Evolutionary conservation across 1,140 invertebrate species (phyloP).

Genomic region (Drosophila nigromelanica): DNA sequence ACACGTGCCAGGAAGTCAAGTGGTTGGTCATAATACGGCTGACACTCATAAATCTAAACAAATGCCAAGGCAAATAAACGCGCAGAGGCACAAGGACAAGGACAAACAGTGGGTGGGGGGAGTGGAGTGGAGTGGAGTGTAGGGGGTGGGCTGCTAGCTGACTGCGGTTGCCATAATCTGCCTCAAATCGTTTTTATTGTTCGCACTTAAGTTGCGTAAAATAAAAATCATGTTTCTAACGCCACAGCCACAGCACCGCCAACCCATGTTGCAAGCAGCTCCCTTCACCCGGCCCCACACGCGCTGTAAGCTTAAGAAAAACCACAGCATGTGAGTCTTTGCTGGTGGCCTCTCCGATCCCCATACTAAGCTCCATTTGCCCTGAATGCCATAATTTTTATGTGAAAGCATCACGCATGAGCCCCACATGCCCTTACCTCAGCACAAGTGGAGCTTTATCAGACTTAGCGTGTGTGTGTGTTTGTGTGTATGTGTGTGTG

Average conservation of each 20-base stretch:
- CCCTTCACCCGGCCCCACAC: background rate
- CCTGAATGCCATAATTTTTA: slow-evolving; percentile 81
- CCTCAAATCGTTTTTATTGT: slow-evolving; percentile 83
- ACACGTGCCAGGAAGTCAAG: slow-evolving; percentile 83
- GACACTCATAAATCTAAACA: slow-evolving; percentile 81
- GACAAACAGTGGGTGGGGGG: background rate
- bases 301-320: slow-evolving; percentile 27
- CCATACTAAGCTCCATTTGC: slow-evolving; percentile 74
- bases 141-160: background rate
- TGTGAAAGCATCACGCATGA: slow-evolving; percentile 81
- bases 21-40: slow-evolving; percentile 81
- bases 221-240: slow-evolving; percentile 83
- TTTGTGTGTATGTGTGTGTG: slow-evolving; percentile 28
- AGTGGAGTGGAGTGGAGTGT: background rate
- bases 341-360: slow-evolving; percentile 30
- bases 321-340: slow-evolving; percentile 52
- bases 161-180: slow-evolving; percentile 68
- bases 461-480: slow-evolving; percentile 56
- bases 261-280: background rate
- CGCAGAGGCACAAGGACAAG: background rate
- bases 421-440: slow-evolving; percentile 8
- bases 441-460: slow-evolving; percentile 49
- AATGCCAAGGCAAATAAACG: slow-evolving; percentile 66
- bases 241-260: slow-evolving; percentile 45
- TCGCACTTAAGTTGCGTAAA: slow-evolving; percentile 83